These are phyloP conservation scores for Leucophenga varia DNA, from an alignment of 1,140 invertebrate genomes.

Conservation along the genomic window DNA sequence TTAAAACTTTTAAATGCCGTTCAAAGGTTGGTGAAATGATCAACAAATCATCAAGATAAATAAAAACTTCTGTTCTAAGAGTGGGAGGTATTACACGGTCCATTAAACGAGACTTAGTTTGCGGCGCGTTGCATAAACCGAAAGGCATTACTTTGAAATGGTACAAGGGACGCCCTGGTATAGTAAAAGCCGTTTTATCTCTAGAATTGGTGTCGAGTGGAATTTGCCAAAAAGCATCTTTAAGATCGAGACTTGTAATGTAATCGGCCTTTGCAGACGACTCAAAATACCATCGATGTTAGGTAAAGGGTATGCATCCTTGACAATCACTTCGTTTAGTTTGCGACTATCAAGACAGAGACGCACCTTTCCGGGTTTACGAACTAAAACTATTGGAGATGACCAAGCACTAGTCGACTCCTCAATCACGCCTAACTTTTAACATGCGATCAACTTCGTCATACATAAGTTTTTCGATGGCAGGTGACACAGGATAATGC, in stretches of 20 bases:
- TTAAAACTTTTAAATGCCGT: constrained; percentile 1
- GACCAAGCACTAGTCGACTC: constrained; percentile 12
- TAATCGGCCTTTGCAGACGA: constrained; percentile 8
- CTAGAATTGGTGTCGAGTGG: no score
- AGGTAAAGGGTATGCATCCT: no score
- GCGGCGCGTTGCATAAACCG: constrained; percentile 2
- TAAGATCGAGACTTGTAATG: constrained; percentile 4
- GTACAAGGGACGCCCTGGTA: constrained; percentile 7
- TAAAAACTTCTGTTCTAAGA: constrained; percentile 6
- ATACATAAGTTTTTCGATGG: constrained; percentile 6
- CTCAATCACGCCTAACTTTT: constrained; percentile 6
- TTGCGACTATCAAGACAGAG: constrained; percentile 5
- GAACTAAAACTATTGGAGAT: no score
- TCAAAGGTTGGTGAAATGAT: constrained; percentile 6
- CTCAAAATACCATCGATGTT: constrained; percentile 13
- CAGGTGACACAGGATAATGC: no score
- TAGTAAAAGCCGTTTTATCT: no score
- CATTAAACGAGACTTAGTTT: constrained; percentile 3
- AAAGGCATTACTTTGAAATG: constrained; percentile 8
- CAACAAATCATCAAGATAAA: constrained; percentile 11
- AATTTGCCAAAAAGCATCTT: constrained; percentile 12
- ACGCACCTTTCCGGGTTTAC: no score
- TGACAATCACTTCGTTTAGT: constrained; percentile 4
- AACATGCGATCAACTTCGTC: constrained; percentile 6
- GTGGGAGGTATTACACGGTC: constrained; percentile 2